Evolutionary conservation across 2,113 vertebrate genomes (phyloP).

Genomic region (Isichthys henryi): DNA sequence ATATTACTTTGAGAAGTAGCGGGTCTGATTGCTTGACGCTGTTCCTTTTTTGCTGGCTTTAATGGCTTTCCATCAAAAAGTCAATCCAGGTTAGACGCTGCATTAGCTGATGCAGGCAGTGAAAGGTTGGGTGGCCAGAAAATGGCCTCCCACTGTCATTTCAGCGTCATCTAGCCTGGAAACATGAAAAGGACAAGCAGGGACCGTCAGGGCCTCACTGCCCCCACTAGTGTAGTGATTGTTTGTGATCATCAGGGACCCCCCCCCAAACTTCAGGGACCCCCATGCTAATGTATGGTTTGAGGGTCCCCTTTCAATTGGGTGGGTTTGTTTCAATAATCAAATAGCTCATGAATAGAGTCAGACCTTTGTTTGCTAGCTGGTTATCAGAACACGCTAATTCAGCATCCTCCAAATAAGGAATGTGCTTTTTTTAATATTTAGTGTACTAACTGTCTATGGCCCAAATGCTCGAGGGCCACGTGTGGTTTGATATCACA

Average conservation of each 20-base stretch:
- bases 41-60: conserved; percentile 15
- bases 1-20: conserved; percentile 16
- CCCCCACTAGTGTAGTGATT: background rate
- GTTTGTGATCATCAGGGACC: background rate
- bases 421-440: background rate
- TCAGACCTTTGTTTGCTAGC: background rate
- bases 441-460: background rate
- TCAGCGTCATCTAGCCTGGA: background rate
- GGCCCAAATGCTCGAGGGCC: background rate
- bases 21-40: conserved; percentile 11
- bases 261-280: background rate
- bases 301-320: background rate
- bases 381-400: background rate
- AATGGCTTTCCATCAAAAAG: conserved; percentile 20
- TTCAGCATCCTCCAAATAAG: background rate
- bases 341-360: background rate
- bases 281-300: background rate
- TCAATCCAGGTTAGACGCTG: conserved; percentile 18
- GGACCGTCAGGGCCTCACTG: background rate
- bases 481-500: background rate
- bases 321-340: background rate
- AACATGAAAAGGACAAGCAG: background rate
- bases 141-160: background rate
- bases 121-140: background rate
- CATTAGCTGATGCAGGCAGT: background rate